These are phyloP conservation scores for Equus przewalskii DNA, from an alignment of 2,113 vertebrate species.

Conservation along the genomic window DNA sequence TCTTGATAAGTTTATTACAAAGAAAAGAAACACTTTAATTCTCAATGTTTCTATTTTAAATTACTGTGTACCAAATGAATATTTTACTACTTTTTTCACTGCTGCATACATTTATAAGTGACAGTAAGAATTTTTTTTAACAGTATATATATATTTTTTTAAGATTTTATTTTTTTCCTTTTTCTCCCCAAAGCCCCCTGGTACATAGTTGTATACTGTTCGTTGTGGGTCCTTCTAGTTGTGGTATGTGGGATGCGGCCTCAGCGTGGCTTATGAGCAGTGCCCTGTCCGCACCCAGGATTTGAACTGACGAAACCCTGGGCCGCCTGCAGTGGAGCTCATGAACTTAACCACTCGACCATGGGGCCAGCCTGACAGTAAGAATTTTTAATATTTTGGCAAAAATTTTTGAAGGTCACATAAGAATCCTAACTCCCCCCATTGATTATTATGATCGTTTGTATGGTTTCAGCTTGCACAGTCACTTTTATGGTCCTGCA, in stretches of 20 bases:
- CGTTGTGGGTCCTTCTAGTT: no score
- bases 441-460: neutral
- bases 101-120: neutral
- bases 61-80: neutral
- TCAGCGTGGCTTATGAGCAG: no score
- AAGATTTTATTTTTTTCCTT: no score
- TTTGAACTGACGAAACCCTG: no score
- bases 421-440: neutral
- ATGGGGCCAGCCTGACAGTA: neutral
- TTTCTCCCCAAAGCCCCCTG: no score
- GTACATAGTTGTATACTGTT: no score
- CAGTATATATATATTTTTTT: no score
- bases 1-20: neutral
- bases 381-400: conserved; percentile 20
- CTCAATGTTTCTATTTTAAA: neutral
- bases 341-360: no score
- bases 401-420: neutral
- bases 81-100: conserved; percentile 12
- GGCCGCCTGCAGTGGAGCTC: no score
- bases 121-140: neutral
- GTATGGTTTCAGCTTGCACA: neutral
- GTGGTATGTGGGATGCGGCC: no score
- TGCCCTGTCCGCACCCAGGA: no score
- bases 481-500: neutral
- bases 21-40: neutral